Conservation (phyloP, 2,113 vertebrate genomes). For the Clupea harengus region DNA sequence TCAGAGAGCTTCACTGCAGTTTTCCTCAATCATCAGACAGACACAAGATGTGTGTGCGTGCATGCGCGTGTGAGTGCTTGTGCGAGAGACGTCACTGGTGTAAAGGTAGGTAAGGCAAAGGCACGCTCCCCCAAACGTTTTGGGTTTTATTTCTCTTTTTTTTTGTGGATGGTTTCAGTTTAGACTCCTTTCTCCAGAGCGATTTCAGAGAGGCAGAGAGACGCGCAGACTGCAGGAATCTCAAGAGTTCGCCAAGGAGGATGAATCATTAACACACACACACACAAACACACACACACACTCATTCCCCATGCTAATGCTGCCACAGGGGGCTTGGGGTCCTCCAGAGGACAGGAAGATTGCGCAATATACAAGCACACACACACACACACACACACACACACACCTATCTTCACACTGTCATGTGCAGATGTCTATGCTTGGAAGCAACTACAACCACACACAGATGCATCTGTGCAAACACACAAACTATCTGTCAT, state of each 20-base stretch:
- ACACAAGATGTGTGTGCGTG: conserved; percentile 24
- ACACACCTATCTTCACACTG: neutral
- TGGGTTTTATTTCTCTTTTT: conserved; percentile 22
- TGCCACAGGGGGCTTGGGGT: conserved; percentile 54
- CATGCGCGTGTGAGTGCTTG: neutral
- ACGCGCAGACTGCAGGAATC: conserved; percentile 69
- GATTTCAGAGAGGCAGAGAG: conserved; percentile 29
- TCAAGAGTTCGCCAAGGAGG: conserved; percentile 76
- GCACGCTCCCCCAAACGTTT: neutral
- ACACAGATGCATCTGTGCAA: neutral
- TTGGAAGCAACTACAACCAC: neutral
- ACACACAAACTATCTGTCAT: neutral
- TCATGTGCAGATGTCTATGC: neutral
- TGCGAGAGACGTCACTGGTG: neutral
- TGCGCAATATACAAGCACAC: conserved; percentile 21
- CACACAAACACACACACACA: conserved; percentile 75
- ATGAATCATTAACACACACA: conserved; percentile 89
- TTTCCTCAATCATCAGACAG: neutral
- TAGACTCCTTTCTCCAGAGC: conserved; percentile 25
- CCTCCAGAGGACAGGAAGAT: conserved; percentile 21
- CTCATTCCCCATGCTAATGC: conserved; percentile 68
- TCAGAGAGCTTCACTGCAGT: neutral
- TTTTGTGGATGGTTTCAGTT: conserved; percentile 23
- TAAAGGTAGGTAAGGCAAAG: neutral
- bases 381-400: conserved; percentile 21